Conservation (phyloP, 2,888 invertebrate genomes). For the Atethmia centrago region DNA sequence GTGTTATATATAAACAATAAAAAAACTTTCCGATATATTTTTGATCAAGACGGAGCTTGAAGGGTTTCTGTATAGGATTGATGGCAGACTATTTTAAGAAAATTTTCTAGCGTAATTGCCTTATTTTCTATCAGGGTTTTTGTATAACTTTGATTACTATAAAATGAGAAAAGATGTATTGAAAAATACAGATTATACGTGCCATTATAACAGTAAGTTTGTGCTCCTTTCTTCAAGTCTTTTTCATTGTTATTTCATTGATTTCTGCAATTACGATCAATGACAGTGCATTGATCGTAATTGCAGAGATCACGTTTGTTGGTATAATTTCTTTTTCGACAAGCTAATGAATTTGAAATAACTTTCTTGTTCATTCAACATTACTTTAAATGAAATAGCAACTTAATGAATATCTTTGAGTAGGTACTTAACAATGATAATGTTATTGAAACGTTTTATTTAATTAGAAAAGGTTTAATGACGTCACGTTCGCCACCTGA, state of each 20-base stretch:
- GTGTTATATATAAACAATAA: slow-evolving; percentile 63
- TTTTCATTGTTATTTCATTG: neutral
- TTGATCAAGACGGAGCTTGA: slow-evolving; percentile 30
- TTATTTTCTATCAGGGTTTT: neutral
- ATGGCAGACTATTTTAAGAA: neutral
- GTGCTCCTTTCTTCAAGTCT: too few relatives aligned
- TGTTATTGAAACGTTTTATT: too few relatives aligned
- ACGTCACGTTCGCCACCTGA: too few relatives aligned
- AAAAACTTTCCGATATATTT: slow-evolving; percentile 48
- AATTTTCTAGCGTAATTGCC: too few relatives aligned
- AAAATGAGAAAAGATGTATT: neutral
- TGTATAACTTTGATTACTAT: slow-evolving; percentile 12
- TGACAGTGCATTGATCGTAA: neutral
- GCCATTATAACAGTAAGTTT: neutral
- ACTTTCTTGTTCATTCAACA: neutral
- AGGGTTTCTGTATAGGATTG: slow-evolving; percentile 7
- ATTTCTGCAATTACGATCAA: too few relatives aligned
- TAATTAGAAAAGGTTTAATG: too few relatives aligned
- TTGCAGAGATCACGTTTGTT: neutral
- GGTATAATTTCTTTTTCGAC: too few relatives aligned
- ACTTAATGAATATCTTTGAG: neutral
- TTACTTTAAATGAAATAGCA: neutral
- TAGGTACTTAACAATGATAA: neutral
- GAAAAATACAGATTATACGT: neutral
- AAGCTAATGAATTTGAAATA: neutral